These are phyloP conservation scores for Limnodromus scolopaceus DNA, from an alignment of 2,797 vertebrate genomes.

Conservation along the genomic window DNA sequence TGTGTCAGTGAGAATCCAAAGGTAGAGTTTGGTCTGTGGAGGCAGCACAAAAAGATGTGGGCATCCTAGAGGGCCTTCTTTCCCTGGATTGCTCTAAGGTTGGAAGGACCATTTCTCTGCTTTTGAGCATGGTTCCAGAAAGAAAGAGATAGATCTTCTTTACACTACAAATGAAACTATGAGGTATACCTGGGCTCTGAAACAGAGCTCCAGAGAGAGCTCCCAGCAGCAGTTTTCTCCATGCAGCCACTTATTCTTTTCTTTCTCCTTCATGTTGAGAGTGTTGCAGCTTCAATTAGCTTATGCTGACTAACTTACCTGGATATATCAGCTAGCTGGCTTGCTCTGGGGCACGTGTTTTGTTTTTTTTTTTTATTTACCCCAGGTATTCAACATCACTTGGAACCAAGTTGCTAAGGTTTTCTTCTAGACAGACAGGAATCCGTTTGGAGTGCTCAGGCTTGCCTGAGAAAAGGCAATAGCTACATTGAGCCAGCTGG, in stretches of 20 bases:
- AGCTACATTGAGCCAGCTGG: background rate
- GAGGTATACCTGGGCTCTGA: background rate
- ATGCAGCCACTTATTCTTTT: background rate
- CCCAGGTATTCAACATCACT: background rate
- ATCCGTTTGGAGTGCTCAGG: background rate
- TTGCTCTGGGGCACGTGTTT: background rate
- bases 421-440: background rate
- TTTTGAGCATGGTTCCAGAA: background rate
- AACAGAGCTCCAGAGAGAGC: background rate
- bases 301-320: background rate
- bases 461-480: background rate
- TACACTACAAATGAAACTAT: background rate
- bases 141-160: background rate
- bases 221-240: background rate
- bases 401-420: background rate
- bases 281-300: background rate
- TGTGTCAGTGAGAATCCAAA: background rate
- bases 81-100: background rate
- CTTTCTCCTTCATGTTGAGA: background rate
- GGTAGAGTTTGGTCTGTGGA: background rate
- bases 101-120: background rate
- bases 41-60: background rate
- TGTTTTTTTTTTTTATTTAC: background rate
- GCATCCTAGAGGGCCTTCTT: background rate
- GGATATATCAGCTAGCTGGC: background rate